Conservation (phyloP, 2,113 vertebrate species). For the Dromiciops gliroides region DNA sequence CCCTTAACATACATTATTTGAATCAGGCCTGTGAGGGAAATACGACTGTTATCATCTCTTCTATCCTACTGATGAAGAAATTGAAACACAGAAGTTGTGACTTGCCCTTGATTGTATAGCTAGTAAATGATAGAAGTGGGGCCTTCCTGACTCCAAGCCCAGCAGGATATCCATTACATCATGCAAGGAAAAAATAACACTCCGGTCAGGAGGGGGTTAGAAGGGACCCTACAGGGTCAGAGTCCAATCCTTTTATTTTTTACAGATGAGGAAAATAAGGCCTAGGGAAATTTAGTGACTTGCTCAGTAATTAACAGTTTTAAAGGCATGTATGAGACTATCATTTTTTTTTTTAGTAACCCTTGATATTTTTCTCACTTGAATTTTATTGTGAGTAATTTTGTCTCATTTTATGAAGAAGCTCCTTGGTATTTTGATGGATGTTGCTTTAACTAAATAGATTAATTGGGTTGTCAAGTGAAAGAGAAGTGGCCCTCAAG, state of each 20-base stretch:
- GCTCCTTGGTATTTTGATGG: neutral
- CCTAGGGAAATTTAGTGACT: neutral
- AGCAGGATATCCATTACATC: neutral
- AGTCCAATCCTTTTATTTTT: neutral
- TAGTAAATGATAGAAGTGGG: neutral
- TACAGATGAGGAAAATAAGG: neutral
- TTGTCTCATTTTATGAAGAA: neutral
- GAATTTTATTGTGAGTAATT: neutral
- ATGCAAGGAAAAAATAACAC: neutral
- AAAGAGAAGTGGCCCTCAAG: neutral
- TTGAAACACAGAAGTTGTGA: neutral
- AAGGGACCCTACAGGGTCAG: neutral
- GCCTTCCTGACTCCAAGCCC: neutral
- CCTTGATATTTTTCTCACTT: neutral
- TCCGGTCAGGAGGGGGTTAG: neutral
- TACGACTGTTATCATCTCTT: neutral
- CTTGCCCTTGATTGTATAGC: neutral
- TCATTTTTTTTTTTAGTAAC: neutral
- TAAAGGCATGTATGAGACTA: neutral
- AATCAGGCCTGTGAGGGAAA: neutral
- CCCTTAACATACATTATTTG: neutral
- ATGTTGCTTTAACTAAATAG: neutral
- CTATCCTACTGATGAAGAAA: neutral
- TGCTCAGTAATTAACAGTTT: neutral
- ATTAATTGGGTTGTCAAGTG: neutral